A percentile compares a stretch with the other conserved stretches of the same genome.
Conservation (phyloP, 2,113 vertebrate species). For the Prietella phreatophila region DNA sequence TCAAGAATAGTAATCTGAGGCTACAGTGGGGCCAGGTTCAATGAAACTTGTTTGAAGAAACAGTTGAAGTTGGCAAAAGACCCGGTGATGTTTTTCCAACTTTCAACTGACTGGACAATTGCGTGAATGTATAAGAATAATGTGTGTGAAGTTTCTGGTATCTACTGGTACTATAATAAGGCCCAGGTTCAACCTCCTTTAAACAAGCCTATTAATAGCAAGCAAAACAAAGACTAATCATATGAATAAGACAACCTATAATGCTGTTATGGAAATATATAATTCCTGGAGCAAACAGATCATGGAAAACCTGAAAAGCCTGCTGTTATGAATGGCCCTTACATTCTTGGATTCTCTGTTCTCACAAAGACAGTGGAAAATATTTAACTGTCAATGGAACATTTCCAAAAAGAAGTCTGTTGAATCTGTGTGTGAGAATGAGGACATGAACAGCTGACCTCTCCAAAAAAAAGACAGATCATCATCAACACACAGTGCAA, state of each 20-base stretch:
- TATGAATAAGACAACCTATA: neutral
- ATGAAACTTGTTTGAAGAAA: neutral
- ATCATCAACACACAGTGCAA: neutral
- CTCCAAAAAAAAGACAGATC: neutral
- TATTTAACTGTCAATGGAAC: neutral
- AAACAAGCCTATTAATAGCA: neutral
- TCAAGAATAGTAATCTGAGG: neutral
- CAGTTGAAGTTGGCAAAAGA: too few relatives aligned
- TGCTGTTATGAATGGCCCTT: neutral
- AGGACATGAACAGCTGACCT: neutral
- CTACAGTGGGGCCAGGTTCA: neutral
- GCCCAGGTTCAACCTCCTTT: neutral
- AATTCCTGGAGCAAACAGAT: neutral
- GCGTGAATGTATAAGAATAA: neutral
- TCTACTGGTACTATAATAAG: neutral
- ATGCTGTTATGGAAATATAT: neutral
- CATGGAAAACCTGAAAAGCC: slow-evolving; percentile 11
- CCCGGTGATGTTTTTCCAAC: neutral
- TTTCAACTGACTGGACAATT: neutral
- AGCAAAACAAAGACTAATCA: neutral
- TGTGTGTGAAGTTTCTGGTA: neutral
- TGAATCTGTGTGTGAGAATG: too few relatives aligned
- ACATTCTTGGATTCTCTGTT: neutral
- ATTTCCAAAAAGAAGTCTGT: neutral
- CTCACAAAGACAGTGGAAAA: neutral